phyloP scores from a whole-genome alignment of 2,888 invertebrate species.

The Alentia gelatinosa region DNA sequence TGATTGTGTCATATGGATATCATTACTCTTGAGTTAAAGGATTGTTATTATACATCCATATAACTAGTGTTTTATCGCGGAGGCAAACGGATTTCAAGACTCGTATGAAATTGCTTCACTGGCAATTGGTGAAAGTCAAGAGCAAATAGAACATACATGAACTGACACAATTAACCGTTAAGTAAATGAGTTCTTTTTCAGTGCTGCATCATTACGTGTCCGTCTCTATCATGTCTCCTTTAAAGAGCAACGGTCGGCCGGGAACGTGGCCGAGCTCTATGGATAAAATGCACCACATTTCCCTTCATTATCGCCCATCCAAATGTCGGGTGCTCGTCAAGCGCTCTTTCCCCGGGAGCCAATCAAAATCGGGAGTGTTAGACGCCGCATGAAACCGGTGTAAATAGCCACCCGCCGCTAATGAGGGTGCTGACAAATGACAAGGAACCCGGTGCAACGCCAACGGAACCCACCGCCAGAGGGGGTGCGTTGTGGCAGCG shows the following conservation, averaged over 20 bases:
- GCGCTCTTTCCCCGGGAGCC: constrained; percentile 24
- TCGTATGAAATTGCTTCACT: no score
- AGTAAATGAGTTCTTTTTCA: constrained; percentile 22
- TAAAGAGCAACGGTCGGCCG: neutral
- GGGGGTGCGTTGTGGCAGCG: neutral
- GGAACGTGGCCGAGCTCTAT: neutral
- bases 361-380: constrained; percentile 8
- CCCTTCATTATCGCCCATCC: constrained; percentile 24
- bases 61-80: no score
- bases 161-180: neutral
- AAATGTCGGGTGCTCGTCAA: constrained; percentile 12
- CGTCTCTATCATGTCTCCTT: neutral
- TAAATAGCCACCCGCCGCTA: constrained; percentile 33
- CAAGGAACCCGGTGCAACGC: neutral
- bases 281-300: neutral
- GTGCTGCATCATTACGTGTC: neutral
- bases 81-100: no score
- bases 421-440: constrained; percentile 27
- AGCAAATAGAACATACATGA: neutral
- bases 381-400: neutral
- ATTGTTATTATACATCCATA: no score
- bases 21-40: no score
- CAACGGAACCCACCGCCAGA: neutral
- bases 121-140: neutral
- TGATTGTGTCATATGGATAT: no score